Evolutionary conservation across 2,888 invertebrate genomes (phyloP).

Genomic region (Tetheella fluctuosa): DNA sequence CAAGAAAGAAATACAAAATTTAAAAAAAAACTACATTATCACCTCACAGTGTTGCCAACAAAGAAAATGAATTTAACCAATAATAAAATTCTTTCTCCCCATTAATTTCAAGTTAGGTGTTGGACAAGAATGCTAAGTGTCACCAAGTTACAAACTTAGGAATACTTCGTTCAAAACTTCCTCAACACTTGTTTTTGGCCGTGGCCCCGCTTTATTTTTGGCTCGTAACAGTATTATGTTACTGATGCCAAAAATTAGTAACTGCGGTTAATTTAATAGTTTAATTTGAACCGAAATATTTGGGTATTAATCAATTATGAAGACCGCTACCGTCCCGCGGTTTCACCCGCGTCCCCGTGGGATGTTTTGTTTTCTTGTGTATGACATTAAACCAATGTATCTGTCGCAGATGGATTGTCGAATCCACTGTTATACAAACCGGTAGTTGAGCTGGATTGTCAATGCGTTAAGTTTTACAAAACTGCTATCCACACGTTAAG

Average conservation of each 20-base stretch:
- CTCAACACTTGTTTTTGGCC: not conserved
- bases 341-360: too few relatives aligned
- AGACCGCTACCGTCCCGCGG: too few relatives aligned
- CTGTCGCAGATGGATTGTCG: too few relatives aligned
- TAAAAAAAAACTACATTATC: not conserved
- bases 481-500: too few relatives aligned
- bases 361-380: too few relatives aligned
- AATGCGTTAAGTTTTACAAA: too few relatives aligned
- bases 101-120: conserved; percentile 1
- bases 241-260: not conserved
- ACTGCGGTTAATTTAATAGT: too few relatives aligned
- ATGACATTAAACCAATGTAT: too few relatives aligned
- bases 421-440: too few relatives aligned
- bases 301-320: not conserved
- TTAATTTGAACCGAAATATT: not conserved
- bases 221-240: not conserved
- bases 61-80: not conserved
- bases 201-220: not conserved
- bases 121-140: not conserved
- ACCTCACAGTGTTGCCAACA: not conserved
- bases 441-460: too few relatives aligned
- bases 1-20: too few relatives aligned
- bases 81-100: not conserved
- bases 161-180: not conserved
- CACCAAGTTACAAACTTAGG: not conserved